phyloP scores from a whole-genome alignment of 1,140 invertebrate species.

The Papilio helenus region DNA sequence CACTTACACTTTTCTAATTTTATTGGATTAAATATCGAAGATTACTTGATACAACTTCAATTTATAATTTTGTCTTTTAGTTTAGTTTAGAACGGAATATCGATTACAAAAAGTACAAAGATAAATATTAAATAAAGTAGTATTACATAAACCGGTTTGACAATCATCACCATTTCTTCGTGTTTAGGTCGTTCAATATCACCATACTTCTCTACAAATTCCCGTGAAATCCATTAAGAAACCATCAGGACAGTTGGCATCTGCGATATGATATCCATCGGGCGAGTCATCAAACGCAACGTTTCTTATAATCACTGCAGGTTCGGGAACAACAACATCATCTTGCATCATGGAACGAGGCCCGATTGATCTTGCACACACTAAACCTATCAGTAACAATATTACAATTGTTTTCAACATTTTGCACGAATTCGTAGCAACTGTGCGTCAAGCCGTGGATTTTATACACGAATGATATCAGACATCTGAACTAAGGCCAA shows the following conservation, averaged over 20 bases:
- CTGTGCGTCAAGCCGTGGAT: constrained; percentile 14
- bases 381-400: constrained; percentile 26
- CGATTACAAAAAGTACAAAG: neutral
- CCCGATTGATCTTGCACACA: constrained; percentile 35
- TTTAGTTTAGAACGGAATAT: too few relatives aligned
- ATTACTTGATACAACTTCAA: too few relatives aligned
- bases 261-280: constrained; percentile 34
- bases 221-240: constrained; percentile 55
- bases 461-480: constrained; percentile 32
- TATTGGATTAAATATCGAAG: too few relatives aligned
- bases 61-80: too few relatives aligned
- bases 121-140: constrained; percentile 17
- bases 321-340: constrained; percentile 41
- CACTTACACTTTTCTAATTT: too few relatives aligned
- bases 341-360: constrained; percentile 45
- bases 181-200: constrained; percentile 33
- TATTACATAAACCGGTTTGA: neutral
- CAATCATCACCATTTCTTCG: neutral
- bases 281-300: constrained; percentile 60
- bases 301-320: constrained; percentile 53
- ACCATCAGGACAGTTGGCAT: constrained; percentile 54
- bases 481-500: constrained; percentile 43
- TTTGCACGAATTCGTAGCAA: constrained; percentile 39
- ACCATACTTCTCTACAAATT: constrained; percentile 71
- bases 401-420: constrained; percentile 46